Evolutionary conservation across 1,140 invertebrate genomes (phyloP).

Genomic region (Catajapyx aquilonaris): DNA sequence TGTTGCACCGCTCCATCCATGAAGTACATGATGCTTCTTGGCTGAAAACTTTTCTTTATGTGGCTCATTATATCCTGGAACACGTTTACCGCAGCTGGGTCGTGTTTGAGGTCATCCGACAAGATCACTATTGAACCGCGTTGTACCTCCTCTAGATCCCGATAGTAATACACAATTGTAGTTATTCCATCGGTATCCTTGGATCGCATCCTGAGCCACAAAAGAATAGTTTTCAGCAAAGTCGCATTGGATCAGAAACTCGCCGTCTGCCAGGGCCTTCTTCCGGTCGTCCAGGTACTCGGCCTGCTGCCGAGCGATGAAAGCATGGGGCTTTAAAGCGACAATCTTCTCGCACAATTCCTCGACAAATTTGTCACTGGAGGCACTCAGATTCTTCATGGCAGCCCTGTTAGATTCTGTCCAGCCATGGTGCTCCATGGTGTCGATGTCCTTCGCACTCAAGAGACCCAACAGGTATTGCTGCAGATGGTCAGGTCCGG

Average conservation of each 20-base stretch:
- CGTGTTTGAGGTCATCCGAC: too few relatives aligned
- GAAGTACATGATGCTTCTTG: too few relatives aligned
- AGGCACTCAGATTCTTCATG: constrained; percentile 10
- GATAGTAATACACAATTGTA: constrained; percentile 9
- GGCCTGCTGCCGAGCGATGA: constrained; percentile 1
- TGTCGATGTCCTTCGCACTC: constrained; percentile 11
- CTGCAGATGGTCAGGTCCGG: constrained; percentile 6
- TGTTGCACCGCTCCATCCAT: constrained; percentile 13
- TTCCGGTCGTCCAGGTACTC: too few relatives aligned
- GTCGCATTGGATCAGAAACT: constrained; percentile 7
- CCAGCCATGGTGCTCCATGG: constrained; percentile 13
- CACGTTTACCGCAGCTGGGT: too few relatives aligned
- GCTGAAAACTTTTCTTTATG: too few relatives aligned
- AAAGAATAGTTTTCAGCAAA: constrained; percentile 13
- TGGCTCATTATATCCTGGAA: too few relatives aligned
- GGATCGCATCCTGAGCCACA: constrained; percentile 10
- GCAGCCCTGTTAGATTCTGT: constrained; percentile 11
- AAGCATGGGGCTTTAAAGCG: background rate
- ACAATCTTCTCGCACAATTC: constrained; percentile 4
- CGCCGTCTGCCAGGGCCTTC: too few relatives aligned
- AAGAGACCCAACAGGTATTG: constrained; percentile 5
- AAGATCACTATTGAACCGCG: too few relatives aligned
- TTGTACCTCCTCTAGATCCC: too few relatives aligned
- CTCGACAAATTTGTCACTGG: constrained; percentile 11
- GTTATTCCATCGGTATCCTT: too few relatives aligned